phyloP scores from a whole-genome alignment of 2,797 vertebrate species.

The Rallus crepitans region DNA sequence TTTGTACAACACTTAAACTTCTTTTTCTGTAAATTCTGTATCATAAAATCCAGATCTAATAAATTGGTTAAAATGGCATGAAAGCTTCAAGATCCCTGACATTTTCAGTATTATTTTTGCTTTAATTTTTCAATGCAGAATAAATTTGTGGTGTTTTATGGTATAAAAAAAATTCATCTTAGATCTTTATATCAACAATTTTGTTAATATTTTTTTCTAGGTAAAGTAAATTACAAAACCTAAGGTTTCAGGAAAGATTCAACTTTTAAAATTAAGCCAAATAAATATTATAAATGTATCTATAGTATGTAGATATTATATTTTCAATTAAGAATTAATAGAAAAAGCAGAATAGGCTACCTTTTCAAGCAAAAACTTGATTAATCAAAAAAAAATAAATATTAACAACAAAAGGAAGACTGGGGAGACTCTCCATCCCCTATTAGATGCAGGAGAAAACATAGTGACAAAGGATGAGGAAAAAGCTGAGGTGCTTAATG shows the following conservation, averaged over 20 bases:
- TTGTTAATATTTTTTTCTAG: not conserved
- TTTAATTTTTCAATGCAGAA: not conserved
- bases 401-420: too few species aligned
- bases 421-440: too few species aligned
- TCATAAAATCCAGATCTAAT: not conserved
- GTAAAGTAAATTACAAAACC: not conserved
- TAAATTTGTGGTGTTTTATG: not conserved
- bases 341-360: not conserved
- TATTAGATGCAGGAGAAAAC: too few species aligned
- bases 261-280: not conserved
- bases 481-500: too few species aligned
- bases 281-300: not conserved
- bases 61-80: not conserved
- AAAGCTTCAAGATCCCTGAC: not conserved
- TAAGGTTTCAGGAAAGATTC: not conserved
- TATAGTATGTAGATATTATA: fast-evolving
- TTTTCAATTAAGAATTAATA: not conserved
- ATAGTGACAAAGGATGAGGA: too few species aligned
- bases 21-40: not conserved
- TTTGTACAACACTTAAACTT: not conserved
- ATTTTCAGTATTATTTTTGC: not conserved
- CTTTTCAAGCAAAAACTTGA: not conserved
- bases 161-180: not conserved
- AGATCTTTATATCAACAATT: not conserved
- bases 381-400: too few species aligned